Base-by-base conservation (phyloP, 1,140 invertebrate species). In the Cotesia chilonis region DNA sequence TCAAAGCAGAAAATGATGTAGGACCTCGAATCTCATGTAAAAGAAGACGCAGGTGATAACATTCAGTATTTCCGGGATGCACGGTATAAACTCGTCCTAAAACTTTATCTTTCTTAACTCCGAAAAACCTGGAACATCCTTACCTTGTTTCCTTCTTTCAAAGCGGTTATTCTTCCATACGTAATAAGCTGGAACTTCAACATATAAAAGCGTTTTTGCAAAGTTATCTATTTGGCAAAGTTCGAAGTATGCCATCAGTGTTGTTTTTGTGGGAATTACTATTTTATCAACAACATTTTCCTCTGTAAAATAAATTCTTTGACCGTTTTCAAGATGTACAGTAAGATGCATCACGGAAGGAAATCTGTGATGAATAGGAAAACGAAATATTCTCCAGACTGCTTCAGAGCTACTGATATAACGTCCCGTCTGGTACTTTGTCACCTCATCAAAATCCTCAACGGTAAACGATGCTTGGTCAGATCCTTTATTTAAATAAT, bases 21-120 rank as follows among this genome's bases (percentile, higher is more conserved):
- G 17, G 17, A 17, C 17, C 17, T 17, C 17, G 17, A 17, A 17
- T 71, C 75, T 82, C 66, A 76, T 80, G 66, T 76, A 89, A 79
- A 65, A 88, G 77, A 64, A 88, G 54, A 70, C 82, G 75, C 64
- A 88, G 74, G 81, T 83, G 80, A 78, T 76, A 88, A 55, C 81
- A 80, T 79, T 87, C 82, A n/a, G 68, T 72, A 66, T 84, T 79
- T n/a, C 80, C 82, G 20, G 83, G 81, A 78, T 82, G 78, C 38
- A 88, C 73, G 6, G 77, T 78, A 75, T 87, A 85, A 12, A 87
- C 77, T 75, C 81, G 74, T 59, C 79, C 78, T 59, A 84, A 65
- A 66, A 76, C 74, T 77, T 81, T 73, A 38, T 71, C 73, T 76
- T 80, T 77, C 75, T 77, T 79, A 71, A 76, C 74, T 65, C 71